Base-by-base conservation (phyloP, 2,888 invertebrate genomes). In the Melanotus villosus region DNA sequence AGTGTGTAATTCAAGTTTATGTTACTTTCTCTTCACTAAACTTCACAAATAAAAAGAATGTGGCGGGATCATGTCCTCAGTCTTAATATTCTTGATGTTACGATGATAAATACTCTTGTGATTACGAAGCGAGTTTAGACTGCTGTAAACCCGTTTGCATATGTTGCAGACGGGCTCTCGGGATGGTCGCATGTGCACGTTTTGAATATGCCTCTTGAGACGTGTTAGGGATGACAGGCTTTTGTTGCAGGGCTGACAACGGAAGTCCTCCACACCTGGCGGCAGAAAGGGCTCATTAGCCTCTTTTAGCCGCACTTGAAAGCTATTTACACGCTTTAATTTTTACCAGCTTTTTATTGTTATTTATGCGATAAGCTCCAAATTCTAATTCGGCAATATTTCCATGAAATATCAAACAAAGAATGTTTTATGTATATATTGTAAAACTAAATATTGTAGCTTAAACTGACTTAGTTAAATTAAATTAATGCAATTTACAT, bases 41-140 rank as follows among this genome's bases (percentile, higher is more conserved):
- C 34, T 71, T 76, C 79, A 84, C 76, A 84, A 80, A 77, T 84
- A 85, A 77, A 84, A 84, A 76, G 85, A 83, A 74, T 84, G 83
- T 66, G 82, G 83, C 65, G 84, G 75, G 68, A 78, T 77, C 71
- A 82, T 78, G 71, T 86, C 86, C 76, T 86, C 86, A 82, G 89
- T 87, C 85, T 88, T 88, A 84, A 91, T 90, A 86, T 92, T 93
- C 88, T 93, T 93, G 77, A 89, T 88, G 84, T 89, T 90, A 87
- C 95, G 91, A 87, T 95, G 95, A 87, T 95, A 95, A 89, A 95
- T 94, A 86, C 94, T 94, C 90, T 94, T 94, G 90, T 95, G 95
- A 89, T 95, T 95, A 86, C 95, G 90, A 82, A 95, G 90, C 85
- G 94, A 94, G 89, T 95, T 95, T 82, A 95, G 89, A 84, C 94